These are phyloP conservation scores for Gobionotothen gibberifrons DNA, from an alignment of 2,797 vertebrate genomes.

Conservation along the genomic window DNA sequence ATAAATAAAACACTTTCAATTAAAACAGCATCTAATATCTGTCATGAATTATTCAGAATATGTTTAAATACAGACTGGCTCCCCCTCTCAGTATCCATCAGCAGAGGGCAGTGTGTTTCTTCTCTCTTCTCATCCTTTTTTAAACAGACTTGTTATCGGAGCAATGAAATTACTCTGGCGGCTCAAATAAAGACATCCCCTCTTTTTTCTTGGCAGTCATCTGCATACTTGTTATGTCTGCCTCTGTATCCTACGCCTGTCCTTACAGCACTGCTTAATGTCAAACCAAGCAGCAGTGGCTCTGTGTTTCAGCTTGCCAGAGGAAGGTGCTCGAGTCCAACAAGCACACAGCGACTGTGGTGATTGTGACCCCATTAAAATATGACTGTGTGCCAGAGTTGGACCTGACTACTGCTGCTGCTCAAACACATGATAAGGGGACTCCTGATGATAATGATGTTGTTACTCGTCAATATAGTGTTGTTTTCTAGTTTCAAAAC, in stretches of 20 bases:
- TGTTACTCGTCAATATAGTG: not conserved
- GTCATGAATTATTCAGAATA: not conserved
- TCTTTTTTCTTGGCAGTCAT: slow-evolving; percentile 58
- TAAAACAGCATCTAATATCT: not conserved
- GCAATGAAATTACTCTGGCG: slow-evolving; percentile 70
- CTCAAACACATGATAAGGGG: slow-evolving; percentile 30
- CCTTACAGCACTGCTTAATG: slow-evolving; percentile 41
- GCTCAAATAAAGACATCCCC: slow-evolving; percentile 68
- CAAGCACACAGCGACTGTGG: slow-evolving; percentile 40
- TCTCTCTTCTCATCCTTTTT: slow-evolving; percentile 1
- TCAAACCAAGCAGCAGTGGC: slow-evolving; percentile 42
- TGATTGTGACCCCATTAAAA: slow-evolving; percentile 66
- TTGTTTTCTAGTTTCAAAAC: not conserved
- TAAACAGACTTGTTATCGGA: slow-evolving; percentile 42
- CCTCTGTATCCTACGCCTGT: slow-evolving; percentile 50
- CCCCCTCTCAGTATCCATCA: slow-evolving; percentile 32
- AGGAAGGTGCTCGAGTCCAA: slow-evolving; percentile 42
- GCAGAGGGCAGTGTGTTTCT: slow-evolving; percentile 76
- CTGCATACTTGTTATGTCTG: slow-evolving; percentile 61
- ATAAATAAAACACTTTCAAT: not conserved
- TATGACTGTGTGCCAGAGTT: slow-evolving; percentile 52
- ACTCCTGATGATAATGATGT: slow-evolving; percentile 9
- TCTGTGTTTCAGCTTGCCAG: slow-evolving; percentile 32
- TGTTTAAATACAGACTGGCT: not conserved
- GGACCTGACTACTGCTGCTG: slow-evolving; percentile 30